Conservation (phyloP, 1,140 invertebrate species). For the Leptopilina boulardi region DNA sequence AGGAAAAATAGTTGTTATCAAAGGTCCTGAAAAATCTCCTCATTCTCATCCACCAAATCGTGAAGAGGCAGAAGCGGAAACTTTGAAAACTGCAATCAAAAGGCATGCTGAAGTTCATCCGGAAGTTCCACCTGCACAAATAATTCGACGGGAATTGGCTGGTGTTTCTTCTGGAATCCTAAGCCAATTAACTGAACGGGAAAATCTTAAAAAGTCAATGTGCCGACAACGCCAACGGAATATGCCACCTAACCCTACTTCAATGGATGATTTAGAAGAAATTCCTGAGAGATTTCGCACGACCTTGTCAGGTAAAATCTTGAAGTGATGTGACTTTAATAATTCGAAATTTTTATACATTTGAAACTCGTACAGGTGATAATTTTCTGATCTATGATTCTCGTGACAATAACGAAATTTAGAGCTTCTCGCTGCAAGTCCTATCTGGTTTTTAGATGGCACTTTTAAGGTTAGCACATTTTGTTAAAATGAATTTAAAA, state of each 20-base stretch:
- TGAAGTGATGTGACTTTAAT: neutral
- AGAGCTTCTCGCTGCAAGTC: too few species aligned
- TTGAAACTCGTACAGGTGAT: neutral
- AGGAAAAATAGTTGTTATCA: too few species aligned
- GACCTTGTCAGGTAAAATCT: neutral
- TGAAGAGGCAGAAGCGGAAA: too few species aligned
- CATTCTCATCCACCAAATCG: too few species aligned
- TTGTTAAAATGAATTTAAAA: too few species aligned
- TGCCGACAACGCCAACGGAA: neutral
- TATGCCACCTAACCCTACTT: neutral
- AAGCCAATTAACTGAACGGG: conserved; percentile 4
- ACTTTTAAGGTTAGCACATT: too few species aligned
- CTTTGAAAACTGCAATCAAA: too few species aligned
- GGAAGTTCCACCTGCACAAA: conserved; percentile 4
- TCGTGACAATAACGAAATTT: neutral
- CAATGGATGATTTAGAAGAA: neutral
- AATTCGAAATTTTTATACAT: neutral
- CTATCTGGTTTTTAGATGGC: too few species aligned
- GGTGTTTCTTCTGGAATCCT: neutral
- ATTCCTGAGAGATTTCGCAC: neutral
- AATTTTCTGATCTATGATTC: neutral
- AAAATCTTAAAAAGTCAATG: conserved; percentile 20
- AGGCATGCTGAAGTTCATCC: neutral
- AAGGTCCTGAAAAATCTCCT: too few species aligned
- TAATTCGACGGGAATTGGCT: neutral